A percentile compares a stretch with the other conserved stretches of the same genome.
Evolutionary conservation across 1,140 invertebrate genomes (phyloP).

Genomic region (Aradophagus sp.): DNA sequence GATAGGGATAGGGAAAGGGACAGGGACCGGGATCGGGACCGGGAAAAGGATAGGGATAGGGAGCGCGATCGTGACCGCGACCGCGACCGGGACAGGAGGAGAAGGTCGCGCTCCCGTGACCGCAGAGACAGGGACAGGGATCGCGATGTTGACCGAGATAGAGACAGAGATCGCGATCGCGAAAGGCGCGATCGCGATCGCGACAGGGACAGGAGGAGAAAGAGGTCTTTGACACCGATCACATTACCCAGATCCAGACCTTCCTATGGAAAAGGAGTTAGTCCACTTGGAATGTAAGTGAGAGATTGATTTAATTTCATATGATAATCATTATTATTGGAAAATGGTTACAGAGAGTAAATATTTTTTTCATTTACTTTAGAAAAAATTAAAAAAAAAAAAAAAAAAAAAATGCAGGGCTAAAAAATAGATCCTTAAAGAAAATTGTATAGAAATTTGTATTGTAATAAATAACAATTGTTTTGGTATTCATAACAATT

Average conservation of each 20-base stretch:
- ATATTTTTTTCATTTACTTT: too few species aligned
- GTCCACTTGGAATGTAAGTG: conserved; percentile 73
- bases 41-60: conserved; percentile 62
- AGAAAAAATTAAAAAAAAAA: too few species aligned
- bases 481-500: too few species aligned
- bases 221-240: conserved; percentile 73
- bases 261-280: conserved; percentile 72
- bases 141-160: conserved; percentile 71
- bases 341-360: too few species aligned
- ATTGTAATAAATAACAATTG: too few species aligned
- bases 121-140: conserved; percentile 63
- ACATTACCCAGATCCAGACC: conserved; percentile 72
- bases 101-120: conserved; percentile 37
- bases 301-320: too few species aligned
- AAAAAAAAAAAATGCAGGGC: too few species aligned
- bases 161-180: conserved; percentile 63
- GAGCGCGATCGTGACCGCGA: conserved; percentile 63
- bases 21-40: conserved; percentile 60
- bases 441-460: too few species aligned
- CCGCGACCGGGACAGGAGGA: conserved; percentile 54
- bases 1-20: conserved; percentile 68
- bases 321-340: too few species aligned
- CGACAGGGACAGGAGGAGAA: conserved; percentile 73
- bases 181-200: conserved; percentile 68
- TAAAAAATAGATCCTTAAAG: too few species aligned